These are phyloP conservation scores for Drosophila falleni DNA, from an alignment of 2,888 invertebrate species.

Conservation along the genomic window DNA sequence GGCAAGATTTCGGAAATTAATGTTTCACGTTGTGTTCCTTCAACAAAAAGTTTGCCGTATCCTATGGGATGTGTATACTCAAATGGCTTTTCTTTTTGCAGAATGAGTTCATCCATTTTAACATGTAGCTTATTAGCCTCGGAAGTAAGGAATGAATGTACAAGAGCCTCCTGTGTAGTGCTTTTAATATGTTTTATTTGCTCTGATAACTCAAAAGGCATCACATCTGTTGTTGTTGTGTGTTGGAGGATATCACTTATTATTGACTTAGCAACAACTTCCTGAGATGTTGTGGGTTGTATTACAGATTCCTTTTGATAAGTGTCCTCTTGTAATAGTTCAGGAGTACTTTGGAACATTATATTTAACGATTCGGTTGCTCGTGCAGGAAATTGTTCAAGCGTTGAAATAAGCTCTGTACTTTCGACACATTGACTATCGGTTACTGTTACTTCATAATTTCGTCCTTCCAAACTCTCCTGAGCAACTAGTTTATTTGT, in stretches of 20 bases:
- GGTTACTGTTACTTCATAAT: constrained; percentile 61
- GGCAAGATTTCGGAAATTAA: constrained; percentile 65
- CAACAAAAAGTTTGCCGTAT: constrained; percentile 69
- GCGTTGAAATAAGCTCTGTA: constrained; percentile 24
- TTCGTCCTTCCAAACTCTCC: constrained; percentile 44
- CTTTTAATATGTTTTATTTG: constrained; percentile 20
- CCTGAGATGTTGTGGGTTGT: background rate
- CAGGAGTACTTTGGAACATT: constrained; percentile 56
- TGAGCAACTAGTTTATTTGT: constrained; percentile 33
- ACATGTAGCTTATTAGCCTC: constrained; percentile 58
- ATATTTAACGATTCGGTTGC: constrained; percentile 56
- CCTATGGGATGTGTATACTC: constrained; percentile 12
- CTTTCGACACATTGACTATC: constrained; percentile 65
- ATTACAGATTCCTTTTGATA: constrained; percentile 68
- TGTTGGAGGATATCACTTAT: constrained; percentile 60
- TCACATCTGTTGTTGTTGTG: constrained; percentile 52
- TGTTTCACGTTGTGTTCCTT: constrained; percentile 71
- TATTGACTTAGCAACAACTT: constrained; percentile 48
- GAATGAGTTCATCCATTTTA: constrained; percentile 48
- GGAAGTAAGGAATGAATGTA: constrained; percentile 20
- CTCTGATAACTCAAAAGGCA: constrained; percentile 58
- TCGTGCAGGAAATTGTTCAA: constrained; percentile 14
- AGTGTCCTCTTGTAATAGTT: constrained; percentile 43
- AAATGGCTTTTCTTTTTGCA: constrained; percentile 65
- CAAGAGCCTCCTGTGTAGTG: constrained; percentile 26